Evolutionary conservation across 2,797 vertebrate species (phyloP).

Genomic region (Crenuchus spilurus): DNA sequence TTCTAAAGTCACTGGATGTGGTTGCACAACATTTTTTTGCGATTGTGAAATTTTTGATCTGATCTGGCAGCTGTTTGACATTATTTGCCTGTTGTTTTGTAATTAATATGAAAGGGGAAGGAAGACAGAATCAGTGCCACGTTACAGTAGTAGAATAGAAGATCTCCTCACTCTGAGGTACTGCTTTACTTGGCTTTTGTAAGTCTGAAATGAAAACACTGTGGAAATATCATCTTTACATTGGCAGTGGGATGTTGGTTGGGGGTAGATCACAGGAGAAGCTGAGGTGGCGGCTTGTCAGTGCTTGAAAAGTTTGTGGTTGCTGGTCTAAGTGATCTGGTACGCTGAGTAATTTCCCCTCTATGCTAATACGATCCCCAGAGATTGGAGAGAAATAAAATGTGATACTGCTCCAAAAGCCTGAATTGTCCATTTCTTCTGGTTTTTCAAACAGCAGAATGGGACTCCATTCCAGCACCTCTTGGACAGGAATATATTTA

Average conservation of each 20-base stretch:
- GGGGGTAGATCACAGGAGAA: constrained; percentile 5
- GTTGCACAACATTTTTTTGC: constrained; percentile 8
- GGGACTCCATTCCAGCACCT: neutral
- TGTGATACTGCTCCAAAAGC: neutral
- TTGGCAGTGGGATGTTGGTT: neutral
- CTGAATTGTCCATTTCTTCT: neutral
- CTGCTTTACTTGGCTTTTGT: neutral
- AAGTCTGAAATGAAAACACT: neutral
- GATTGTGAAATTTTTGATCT: constrained; percentile 18
- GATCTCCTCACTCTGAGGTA: neutral
- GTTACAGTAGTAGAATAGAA: neutral
- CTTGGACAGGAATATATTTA: neutral
- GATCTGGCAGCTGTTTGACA: constrained; percentile 7
- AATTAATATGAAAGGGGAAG: neutral
- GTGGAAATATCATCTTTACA: constrained; percentile 22
- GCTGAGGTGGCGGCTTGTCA: constrained; percentile 21
- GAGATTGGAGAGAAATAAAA: neutral
- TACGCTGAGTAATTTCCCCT: constrained; percentile 24
- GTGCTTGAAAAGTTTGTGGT: constrained; percentile 26
- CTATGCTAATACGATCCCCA: constrained; percentile 8
- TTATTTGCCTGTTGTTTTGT: neutral
- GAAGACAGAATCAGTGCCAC: neutral
- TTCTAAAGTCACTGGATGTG: neutral
- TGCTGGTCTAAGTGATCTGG: neutral
- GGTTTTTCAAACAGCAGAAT: neutral